Percentiles rank a stretch among this genome's conserved stretches.
Evolutionary conservation across 2,888 invertebrate genomes (phyloP).

Genomic region (Bembecia ichneumoniformis): DNA sequence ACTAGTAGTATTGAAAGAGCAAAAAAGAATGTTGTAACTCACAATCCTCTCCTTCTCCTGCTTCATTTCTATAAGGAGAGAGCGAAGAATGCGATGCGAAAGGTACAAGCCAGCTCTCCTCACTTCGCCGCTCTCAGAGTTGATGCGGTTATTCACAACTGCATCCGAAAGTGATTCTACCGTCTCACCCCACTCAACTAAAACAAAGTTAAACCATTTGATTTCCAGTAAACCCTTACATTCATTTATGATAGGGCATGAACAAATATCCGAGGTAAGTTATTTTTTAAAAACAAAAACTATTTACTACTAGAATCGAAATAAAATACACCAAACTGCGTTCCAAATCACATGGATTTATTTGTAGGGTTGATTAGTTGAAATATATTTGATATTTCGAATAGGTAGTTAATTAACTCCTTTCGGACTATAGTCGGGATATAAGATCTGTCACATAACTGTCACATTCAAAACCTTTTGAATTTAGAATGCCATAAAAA

Average conservation of each 20-base stretch:
- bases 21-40: background rate
- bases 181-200: constrained; percentile 65
- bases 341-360: no score
- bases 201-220: background rate
- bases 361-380: no score
- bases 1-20: background rate
- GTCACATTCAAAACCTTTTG: no score
- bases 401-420: no score
- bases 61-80: constrained; percentile 42
- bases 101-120: constrained; percentile 43
- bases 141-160: constrained; percentile 45
- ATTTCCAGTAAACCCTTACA: background rate
- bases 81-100: constrained; percentile 35
- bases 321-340: no score
- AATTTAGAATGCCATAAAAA: no score
- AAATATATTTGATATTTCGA: no score
- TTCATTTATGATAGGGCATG: background rate
- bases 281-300: background rate
- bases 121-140: constrained; percentile 40
- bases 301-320: no score
- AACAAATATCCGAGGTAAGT: background rate
- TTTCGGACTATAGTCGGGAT: no score
- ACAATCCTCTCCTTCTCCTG: constrained; percentile 31
- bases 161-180: constrained; percentile 47
- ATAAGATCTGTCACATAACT: no score